Evolutionary conservation across 2,888 invertebrate genomes (phyloP), one percentile per base, ranked within the genome.

Genomic region (Caenorhabditis auriculariae): DNA sequence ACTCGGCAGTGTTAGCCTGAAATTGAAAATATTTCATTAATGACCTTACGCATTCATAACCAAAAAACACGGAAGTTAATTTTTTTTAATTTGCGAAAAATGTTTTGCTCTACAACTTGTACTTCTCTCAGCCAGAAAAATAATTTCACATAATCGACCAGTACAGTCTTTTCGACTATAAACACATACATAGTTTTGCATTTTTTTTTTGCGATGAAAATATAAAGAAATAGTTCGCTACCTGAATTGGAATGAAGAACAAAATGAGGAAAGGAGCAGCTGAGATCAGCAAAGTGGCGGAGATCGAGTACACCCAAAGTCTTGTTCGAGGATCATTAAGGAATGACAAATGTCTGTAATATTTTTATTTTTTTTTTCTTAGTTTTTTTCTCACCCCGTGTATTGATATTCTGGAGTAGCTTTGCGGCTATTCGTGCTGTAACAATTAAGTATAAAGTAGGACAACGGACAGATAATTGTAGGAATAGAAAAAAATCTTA

Each of bases 181-280:
- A 35, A 12, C 35, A 35, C n/a, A 9, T 35, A 35, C 35, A 35
- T 12, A 35, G 35, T 35, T n/a, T n/a, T 35, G n/a, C 35, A 35
- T n/a, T 9, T 35, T n/a, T 35, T 9, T 35, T 35, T 35, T 35
- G 35, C n/a, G 9, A 12, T 12, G 9, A 35, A 35, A 35, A 35
- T 35, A 12, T 35, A 35, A 35, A 12, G 9, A n/a, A n/a, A n/a
- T n/a, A n/a, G n/a, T n/a, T n/a, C n/a, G 23, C 17, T 39, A 74
- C 72, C 78, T 94, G 91, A 53, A 98, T 85, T 0, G 95, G 95
- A 75, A 98, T 92, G 61, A 93, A 87, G 80, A 92, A 90, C 5
- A 98, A 85, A 66, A 98, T 89, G 42, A 96, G 85, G 82, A 93
- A 93, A 0, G 98, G 98, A 4, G 92, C 93, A 52, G 91, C 88